Conservation (phyloP, 2,797 vertebrate genomes). For the Streptopelia turtur region DNA sequence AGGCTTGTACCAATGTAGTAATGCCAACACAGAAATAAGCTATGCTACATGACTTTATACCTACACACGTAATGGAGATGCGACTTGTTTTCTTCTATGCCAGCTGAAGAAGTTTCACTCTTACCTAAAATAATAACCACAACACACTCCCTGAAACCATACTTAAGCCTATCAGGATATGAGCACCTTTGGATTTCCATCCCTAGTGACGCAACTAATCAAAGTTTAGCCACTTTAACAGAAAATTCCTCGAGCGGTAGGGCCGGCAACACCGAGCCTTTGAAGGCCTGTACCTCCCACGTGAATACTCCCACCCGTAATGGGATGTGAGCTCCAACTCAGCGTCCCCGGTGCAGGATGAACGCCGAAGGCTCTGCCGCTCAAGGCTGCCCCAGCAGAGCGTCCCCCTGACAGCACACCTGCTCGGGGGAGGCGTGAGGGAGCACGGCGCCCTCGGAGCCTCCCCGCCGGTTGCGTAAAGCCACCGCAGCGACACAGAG, state of each 20-base stretch:
- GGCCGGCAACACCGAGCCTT: too few relatives aligned
- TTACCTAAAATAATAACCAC: not conserved
- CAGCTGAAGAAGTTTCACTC: not conserved
- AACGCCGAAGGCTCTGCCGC: rapidly evolving
- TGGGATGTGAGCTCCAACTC: rapidly evolving
- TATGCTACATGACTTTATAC: not conserved
- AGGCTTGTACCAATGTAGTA: not conserved
- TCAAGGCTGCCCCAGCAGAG: not conserved
- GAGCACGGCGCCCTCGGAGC: not conserved
- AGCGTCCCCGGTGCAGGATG: rapidly evolving
- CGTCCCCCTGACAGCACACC: not conserved
- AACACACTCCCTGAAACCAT: not conserved
- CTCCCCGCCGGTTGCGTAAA: not conserved
- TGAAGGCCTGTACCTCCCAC: not conserved
- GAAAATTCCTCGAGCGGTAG: not conserved
- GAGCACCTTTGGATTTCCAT: not conserved
- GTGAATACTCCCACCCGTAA: rapidly evolving
- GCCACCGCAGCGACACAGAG: not conserved
- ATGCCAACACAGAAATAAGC: not conserved
- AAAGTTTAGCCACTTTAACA: not conserved
- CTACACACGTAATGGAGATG: rapidly evolving
- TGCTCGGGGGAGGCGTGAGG: not conserved
- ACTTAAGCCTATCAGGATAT: not conserved
- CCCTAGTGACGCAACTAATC: rapidly evolving
- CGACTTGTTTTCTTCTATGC: too few relatives aligned